These are phyloP conservation scores for Strix occidentalis DNA, from an alignment of 2,797 vertebrate species.

Conservation along the genomic window DNA sequence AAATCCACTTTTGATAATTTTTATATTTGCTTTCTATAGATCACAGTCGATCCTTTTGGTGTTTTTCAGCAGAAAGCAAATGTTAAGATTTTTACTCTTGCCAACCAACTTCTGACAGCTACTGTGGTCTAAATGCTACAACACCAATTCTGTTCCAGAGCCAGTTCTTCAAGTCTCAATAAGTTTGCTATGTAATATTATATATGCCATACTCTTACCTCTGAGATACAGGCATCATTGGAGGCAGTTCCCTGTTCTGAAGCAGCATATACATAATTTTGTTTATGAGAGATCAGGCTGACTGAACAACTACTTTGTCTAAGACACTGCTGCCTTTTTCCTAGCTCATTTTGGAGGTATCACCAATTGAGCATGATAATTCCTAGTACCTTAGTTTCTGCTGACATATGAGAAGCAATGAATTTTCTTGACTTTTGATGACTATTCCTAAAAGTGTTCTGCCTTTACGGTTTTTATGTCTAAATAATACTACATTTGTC, in stretches of 20 bases:
- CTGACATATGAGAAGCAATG: background rate
- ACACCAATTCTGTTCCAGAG: background rate
- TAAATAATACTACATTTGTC: background rate
- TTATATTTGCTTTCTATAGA: conserved; percentile 4
- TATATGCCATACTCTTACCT: background rate
- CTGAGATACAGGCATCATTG: background rate
- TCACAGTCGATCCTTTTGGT: background rate
- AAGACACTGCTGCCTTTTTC: background rate
- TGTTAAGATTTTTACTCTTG: background rate
- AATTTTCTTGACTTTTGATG: background rate
- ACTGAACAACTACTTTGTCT: background rate
- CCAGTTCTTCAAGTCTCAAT: background rate
- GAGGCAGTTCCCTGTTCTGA: background rate
- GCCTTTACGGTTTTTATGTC: background rate
- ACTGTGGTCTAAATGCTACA: background rate
- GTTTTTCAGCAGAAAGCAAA: background rate
- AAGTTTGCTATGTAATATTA: background rate
- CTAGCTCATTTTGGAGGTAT: background rate
- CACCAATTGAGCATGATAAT: background rate
- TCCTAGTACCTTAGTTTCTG: background rate
- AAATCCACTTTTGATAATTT: background rate
- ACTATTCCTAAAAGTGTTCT: background rate
- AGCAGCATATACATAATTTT: background rate
- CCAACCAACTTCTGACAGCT: background rate
- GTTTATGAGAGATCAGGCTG: background rate